Evolutionary conservation across 2,888 invertebrate genomes (phyloP).

Genomic region (Eledone cirrhosa): DNA sequence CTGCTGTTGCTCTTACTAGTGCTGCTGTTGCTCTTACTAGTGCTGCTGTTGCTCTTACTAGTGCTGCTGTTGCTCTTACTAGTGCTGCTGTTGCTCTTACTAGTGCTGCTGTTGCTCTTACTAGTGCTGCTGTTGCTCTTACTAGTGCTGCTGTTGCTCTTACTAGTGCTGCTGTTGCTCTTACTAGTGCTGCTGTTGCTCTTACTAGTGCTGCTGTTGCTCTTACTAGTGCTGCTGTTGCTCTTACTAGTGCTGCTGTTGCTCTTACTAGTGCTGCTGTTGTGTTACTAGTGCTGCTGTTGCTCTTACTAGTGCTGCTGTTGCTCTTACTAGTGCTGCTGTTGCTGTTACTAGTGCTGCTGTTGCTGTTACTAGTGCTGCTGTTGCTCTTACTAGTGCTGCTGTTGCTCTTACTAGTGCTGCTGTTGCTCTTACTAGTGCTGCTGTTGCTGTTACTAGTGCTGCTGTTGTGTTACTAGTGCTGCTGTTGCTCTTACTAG

Average conservation of each 20-base stretch:
- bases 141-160: background rate
- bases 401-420: no score
- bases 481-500: background rate
- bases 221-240: background rate
- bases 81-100: background rate
- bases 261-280: no score
- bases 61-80: background rate
- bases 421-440: no score
- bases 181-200: background rate
- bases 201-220: background rate
- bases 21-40: constrained; percentile 3
- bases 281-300: no score
- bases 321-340: background rate
- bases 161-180: background rate
- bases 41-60: background rate
- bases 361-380: background rate
- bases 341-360: background rate
- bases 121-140: background rate
- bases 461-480: no score
- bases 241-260: background rate
- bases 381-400: constrained; percentile 13
- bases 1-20: background rate
- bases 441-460: no score
- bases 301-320: constrained; percentile 3
- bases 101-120: background rate